These are phyloP conservation scores for Bicyclus anynana DNA, from an alignment of 1,140 invertebrate genomes.

Conservation along the genomic window DNA sequence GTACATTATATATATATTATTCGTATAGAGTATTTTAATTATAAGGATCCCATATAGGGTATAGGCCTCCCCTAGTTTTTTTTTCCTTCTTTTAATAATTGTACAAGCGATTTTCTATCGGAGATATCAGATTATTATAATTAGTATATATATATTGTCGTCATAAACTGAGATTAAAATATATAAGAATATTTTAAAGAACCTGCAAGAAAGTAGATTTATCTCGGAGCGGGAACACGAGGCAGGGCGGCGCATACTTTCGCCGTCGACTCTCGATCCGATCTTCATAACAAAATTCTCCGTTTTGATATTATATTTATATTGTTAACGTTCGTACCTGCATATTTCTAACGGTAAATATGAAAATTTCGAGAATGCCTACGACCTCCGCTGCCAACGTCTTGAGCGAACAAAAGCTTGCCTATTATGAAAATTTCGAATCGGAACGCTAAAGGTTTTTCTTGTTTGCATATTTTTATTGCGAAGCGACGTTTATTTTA, in stretches of 20 bases:
- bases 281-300: constrained; percentile 77
- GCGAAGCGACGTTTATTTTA: neutral
- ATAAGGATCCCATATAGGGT: too few species aligned
- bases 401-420: constrained; percentile 59
- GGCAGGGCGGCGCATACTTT: constrained; percentile 58
- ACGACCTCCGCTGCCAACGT: constrained; percentile 53
- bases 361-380: constrained; percentile 74
- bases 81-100: too few species aligned
- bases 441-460: constrained; percentile 9
- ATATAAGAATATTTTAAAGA: constrained; percentile 19
- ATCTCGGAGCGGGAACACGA: constrained; percentile 43
- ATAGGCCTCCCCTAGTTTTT: too few species aligned
- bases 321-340: constrained; percentile 73
- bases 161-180: neutral
- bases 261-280: constrained; percentile 61
- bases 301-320: constrained; percentile 76
- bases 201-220: constrained; percentile 35
- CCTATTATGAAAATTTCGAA: constrained; percentile 61
- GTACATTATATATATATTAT: too few species aligned
- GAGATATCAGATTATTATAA: too few species aligned
- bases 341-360: constrained; percentile 75
- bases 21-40: too few species aligned
- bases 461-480: constrained; percentile 11
- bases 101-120: too few species aligned
- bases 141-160: too few species aligned